Evolutionary conservation across 2,888 invertebrate genomes (phyloP), one percentile per base, ranked within the genome.

Genomic region (Tachystola acroxantha): DNA sequence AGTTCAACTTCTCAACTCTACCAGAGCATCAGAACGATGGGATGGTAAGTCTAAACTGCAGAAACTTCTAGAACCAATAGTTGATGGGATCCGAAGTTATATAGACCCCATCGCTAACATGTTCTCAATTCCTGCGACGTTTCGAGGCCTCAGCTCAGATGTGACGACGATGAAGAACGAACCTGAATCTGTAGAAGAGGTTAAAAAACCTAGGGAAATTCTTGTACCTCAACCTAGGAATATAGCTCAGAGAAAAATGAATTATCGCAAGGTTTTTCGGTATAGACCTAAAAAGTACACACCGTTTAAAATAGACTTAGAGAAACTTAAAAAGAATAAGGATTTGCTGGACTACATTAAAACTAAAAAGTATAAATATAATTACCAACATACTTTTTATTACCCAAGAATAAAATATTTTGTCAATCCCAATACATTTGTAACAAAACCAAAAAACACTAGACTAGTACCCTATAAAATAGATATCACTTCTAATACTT

Each of bases 21-120:
- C 86, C 37, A 64, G 78, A 57, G 86, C 86, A 43, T 65, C 82
- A 53, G 84, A 86, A 55, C 67, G 86, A 74, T 86, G 86, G 86
- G 86, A 86, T 53, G 86, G 86, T 86, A 86, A 86, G 86, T 86
- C 82, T 46, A 74, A 65, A 64, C 67, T 86, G 50, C 77, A 72
- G 59, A 80, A 73, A 73, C 66, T 79, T 58, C 62, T 86, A 59
- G 82, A 86, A 69, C 85, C 86, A 36, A 54, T 85, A 49, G 55
- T 85, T 47, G 69, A 73, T 42, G 67, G 71, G 33, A 63, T 86
- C 50, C 79, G 63, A 48, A 71, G 62, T 33, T 57, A 82, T 42
- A 56, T 85, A 37, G 74, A 75, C 44, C 86, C 86, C 19, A 80
- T 86, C 34, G 77, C 84, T 10, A 78, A 68, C 39, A 65, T 77